phyloP scores from a whole-genome alignment of 2,888 invertebrate species.

The Agonum fuliginosum region DNA sequence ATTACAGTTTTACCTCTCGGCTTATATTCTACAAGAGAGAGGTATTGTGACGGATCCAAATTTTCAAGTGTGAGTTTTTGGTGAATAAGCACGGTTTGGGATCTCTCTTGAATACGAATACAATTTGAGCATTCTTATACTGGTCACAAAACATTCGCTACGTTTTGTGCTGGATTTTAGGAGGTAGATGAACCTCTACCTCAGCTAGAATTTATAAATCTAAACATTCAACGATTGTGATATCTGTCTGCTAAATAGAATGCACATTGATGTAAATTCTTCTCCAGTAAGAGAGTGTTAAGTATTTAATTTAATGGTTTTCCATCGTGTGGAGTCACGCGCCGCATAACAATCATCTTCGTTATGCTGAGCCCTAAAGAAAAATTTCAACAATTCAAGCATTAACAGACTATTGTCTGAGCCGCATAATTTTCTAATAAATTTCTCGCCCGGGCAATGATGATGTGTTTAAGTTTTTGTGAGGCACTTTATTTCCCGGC shows the following conservation, averaged over 20 bases:
- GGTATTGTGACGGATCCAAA: too few species aligned
- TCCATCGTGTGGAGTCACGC: slow-evolving; percentile 5
- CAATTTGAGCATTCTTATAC: too few species aligned
- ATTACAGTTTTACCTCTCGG: too few species aligned
- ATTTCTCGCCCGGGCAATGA: slow-evolving; percentile 35
- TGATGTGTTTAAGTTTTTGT: slow-evolving; percentile 42
- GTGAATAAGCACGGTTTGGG: too few species aligned
- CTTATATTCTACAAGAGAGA: too few species aligned
- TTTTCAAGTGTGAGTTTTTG: too few species aligned
- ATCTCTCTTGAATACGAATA: too few species aligned
- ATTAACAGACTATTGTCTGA: slow-evolving; percentile 47
- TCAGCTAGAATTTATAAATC: not conserved
- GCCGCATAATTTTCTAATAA: slow-evolving; percentile 51
- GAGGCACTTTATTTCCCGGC: not conserved
- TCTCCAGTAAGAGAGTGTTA: slow-evolving; percentile 17
- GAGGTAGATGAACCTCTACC: not conserved
- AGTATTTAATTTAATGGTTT: slow-evolving; percentile 24
- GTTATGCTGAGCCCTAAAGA: slow-evolving; percentile 37
- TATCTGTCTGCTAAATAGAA: too few species aligned
- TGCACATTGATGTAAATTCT: slow-evolving; percentile 17
- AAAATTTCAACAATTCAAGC: slow-evolving; percentile 45
- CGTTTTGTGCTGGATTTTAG: too few species aligned
- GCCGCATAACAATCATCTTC: slow-evolving; percentile 45
- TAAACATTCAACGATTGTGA: too few species aligned
- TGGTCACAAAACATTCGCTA: too few species aligned